Evolutionary conservation across 1,140 invertebrate species (phyloP).

Genomic region (Lutraria rhynchaena): DNA sequence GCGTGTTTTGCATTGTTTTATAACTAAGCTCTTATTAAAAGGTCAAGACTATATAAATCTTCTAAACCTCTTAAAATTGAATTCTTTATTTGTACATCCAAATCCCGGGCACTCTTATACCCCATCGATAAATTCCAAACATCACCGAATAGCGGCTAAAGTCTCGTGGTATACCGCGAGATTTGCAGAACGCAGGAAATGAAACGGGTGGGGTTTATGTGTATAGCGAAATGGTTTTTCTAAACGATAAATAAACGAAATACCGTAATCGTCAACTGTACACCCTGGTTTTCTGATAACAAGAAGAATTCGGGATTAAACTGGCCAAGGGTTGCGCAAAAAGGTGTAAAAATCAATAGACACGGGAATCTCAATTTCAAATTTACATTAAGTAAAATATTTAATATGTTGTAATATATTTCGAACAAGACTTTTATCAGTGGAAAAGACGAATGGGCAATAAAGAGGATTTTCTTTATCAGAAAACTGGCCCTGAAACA

Average conservation of each 20-base stretch:
- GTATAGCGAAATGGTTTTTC: conserved; percentile 35
- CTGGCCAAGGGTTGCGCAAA: conserved; percentile 41
- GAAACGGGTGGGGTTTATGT: conserved; percentile 46
- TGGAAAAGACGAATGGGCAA: conserved; percentile 25
- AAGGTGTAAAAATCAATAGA: conserved; percentile 56
- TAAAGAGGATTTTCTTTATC: conserved; percentile 46
- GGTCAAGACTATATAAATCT: conserved; percentile 56
- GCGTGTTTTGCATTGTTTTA: conserved; percentile 40
- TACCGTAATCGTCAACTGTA: conserved; percentile 12
- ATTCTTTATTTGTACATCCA: conserved; percentile 51
- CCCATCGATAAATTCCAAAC: conserved; percentile 45
- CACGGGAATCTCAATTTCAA: conserved; percentile 8
- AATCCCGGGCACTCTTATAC: conserved; percentile 47
- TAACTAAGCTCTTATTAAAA: conserved; percentile 29
- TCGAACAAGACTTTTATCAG: conserved; percentile 27
- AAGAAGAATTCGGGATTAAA: conserved; percentile 43
- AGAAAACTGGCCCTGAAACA: conserved; percentile 14
- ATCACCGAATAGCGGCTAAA: conserved; percentile 22
- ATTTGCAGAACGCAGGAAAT: conserved; percentile 41
- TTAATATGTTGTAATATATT: conserved; percentile 47
- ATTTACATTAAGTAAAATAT: conserved; percentile 45
- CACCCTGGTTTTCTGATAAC: conserved; percentile 44
- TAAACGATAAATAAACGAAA: conserved; percentile 51
- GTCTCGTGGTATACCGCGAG: conserved; percentile 35
- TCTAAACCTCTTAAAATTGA: conserved; percentile 55